Base-by-base conservation (phyloP, 2,888 invertebrate species). In the Oscheius sp. region DNA sequence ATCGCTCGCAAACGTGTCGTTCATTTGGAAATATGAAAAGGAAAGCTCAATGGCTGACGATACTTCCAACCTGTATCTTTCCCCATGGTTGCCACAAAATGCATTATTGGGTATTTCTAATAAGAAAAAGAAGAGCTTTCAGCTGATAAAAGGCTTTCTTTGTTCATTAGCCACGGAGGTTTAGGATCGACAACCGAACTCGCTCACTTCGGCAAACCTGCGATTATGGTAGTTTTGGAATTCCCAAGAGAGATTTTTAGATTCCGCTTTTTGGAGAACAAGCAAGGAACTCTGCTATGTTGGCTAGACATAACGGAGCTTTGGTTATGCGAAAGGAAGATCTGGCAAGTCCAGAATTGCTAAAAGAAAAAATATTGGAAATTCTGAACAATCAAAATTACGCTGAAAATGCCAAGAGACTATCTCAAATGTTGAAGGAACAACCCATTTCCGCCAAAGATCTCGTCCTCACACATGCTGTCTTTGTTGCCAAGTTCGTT, bases 51-150 rank as follows among this genome's bases (percentile, higher is more conserved):
- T 63, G 52, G 57, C 55, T 23, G 37, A 66, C 17, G 52, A 46
- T 17, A 55, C 71, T 23, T 23, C 37, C 0, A 81, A 81, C 65
- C 57, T 81, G n/a, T 23, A 65, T n/a, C 29, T 80, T 4, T 65
- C 55, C 1, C 71, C 72, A 46, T 81, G 81, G 81, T 65, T 76
- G 45, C 81, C 81, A 6, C 80, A 81, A 61, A 72, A 61, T 37
- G 73, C 71, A 53, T 37, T 81, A 8, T 37, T 80, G 15, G 77
- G 57, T 57, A 48, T 5, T 12, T 12, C n/a, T 52, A 25, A 46
- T 12, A 6, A 46, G n/a, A 46, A 46, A 46, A 6, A 46, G 6
- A 46, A 46, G 6, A 23, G 50, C 20, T 33, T 64, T 46, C 37
- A 64, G 65, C 67, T 12, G 69, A 69, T 37, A 23, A 27, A 10